phyloP scores from a whole-genome alignment of 2,797 vertebrate species.

The Rhynchotus rufescens region DNA sequence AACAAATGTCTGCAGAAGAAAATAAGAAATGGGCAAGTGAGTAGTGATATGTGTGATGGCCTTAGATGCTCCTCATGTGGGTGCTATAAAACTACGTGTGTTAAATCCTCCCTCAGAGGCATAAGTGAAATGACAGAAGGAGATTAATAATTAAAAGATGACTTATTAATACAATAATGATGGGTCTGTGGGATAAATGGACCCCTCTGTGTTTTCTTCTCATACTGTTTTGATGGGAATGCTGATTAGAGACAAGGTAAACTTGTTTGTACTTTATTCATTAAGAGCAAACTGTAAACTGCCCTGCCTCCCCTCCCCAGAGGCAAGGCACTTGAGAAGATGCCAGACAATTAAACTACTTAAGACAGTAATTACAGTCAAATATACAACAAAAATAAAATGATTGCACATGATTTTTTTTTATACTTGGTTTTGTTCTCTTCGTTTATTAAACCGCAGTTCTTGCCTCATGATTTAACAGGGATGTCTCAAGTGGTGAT shows the following conservation, averaged over 20 bases:
- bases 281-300: conserved; percentile 66
- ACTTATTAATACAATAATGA: not conserved
- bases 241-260: conserved; percentile 62
- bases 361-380: conserved; percentile 67
- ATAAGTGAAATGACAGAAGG: not conserved
- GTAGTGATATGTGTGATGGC: not conserved
- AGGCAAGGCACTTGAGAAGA: conserved; percentile 58
- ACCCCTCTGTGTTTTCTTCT: conserved; percentile 27
- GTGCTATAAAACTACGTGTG: not conserved
- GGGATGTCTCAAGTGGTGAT: not conserved
- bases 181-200: not conserved
- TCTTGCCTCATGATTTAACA: conserved; percentile 14
- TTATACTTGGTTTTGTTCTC: conserved; percentile 51
- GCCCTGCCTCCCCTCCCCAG: conserved; percentile 62
- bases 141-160: not conserved
- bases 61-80: not conserved
- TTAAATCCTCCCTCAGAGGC: not conserved
- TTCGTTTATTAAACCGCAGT: conserved; percentile 25
- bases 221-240: conserved; percentile 34
- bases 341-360: conserved; percentile 67
- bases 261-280: conserved; percentile 67
- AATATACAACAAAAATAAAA: conserved; percentile 72
- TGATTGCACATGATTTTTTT: conserved; percentile 48
- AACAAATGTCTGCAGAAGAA: not conserved
- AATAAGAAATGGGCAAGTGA: not conserved